Base-by-base conservation (phyloP, 2,797 vertebrate genomes). In the Sus cebifrons region DNA sequence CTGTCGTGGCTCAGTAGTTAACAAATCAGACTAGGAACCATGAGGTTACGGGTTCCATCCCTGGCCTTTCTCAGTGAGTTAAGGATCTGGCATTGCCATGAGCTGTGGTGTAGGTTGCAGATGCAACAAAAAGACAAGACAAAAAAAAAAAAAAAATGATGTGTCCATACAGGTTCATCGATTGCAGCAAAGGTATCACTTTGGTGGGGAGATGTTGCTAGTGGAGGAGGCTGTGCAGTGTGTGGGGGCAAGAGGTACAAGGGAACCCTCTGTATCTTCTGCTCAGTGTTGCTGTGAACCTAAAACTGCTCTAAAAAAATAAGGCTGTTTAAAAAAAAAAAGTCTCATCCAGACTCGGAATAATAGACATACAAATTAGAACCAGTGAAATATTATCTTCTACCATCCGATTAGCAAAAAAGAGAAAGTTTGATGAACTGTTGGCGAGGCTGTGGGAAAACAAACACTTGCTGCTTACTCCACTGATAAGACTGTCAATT, bases 381-480 rank as follows among this genome's bases (percentile, higher is more conserved):
- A 49, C 32, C 56, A 73, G 14, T 67, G 52, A 79, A 60, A 79
- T 85, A 64, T 60, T 62, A 56, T 88, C 62, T 44, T 82, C 67
- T 18, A 73, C 20, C 52, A 49, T 75, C 52, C 85, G 65, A 88
- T 89, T 70, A 84, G 52, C 27, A 81, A 89, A 91, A 78, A 58
- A 20, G 0, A 0, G 29, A 54, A 85, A 70, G 5, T 84, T 25
- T 73, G 58, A 58, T 65, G 58, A 58, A 67, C 29, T 44, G 29
- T 60, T 84, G 20, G 17, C 79, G 40, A 94, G 71, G 27, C 14
- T 85, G 18, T 62, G 16, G 21, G 36, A 44, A 78, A 91, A 68
- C 83, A 88, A 36, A 65, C 36, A 65, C 12, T 83, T 75, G 20
- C 8, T 75, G 16, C 8, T 71, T 83, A 78, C 29, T 79, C 65